Conservation (phyloP, 2,113 vertebrate genomes). For the Bos javanicus region DNA sequence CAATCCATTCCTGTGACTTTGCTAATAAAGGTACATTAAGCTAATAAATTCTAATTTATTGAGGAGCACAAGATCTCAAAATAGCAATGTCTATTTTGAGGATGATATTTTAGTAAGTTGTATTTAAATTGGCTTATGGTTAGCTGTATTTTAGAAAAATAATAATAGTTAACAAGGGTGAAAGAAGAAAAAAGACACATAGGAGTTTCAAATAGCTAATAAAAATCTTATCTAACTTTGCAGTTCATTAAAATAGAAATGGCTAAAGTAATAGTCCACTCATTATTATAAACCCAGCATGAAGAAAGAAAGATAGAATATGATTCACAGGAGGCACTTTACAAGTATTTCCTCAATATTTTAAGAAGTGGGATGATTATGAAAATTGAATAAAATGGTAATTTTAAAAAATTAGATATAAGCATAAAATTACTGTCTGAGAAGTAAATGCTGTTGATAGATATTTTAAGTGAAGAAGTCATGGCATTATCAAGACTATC, state of each 20-base stretch:
- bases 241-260: neutral
- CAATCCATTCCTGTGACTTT: slow-evolving; percentile 44
- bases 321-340: neutral
- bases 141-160: slow-evolving; percentile 2
- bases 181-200: neutral
- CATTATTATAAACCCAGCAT: neutral
- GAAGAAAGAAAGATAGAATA: neutral
- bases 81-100: slow-evolving; percentile 58
- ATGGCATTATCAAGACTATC: neutral
- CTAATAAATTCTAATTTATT: slow-evolving; percentile 65
- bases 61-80: slow-evolving; percentile 71
- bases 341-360: neutral
- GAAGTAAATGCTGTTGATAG: neutral
- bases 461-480: neutral
- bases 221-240: neutral
- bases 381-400: neutral
- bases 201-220: neutral
- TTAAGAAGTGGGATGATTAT: neutral
- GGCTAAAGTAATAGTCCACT: neutral
- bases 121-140: slow-evolving; percentile 27
- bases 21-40: slow-evolving; percentile 60
- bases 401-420: neutral
- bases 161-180: neutral
- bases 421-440: neutral
- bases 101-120: slow-evolving; percentile 42